Evolutionary conservation across 1,140 invertebrate species (phyloP), one percentile per base, ranked within the genome.

Genomic region (Aethina tumida): DNA sequence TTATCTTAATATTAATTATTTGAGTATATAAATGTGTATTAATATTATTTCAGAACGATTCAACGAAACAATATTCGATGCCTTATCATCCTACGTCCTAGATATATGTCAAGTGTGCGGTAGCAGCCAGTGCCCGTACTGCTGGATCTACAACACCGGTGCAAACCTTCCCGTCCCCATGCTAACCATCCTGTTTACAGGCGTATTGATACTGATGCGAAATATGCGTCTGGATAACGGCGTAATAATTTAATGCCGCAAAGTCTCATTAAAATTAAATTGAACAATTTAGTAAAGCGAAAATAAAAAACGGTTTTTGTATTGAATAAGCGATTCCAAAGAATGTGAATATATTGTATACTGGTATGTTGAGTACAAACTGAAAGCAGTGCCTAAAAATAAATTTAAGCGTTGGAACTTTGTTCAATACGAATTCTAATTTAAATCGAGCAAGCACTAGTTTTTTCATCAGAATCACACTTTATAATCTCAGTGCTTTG

Each of bases 21-120:
- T 5, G 3, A 16, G 13, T 21, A 3, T 4, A 34, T 24, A 18
- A 25, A 21, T 10, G 22, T 29, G 4, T 19, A n/a, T 4, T 5
- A 3, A 19, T 35, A 47, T 48, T 49, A 45, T 75, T 70, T n/a
- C 69, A 90, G 92, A 95, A 62, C 79, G 90, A 28, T 95, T 89
- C 67, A 95, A 95, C 56, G 88, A 94, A 67, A 82, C 83, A 0
- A 84, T 97, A 63, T 93, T 95, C 55, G 88, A 94, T 55, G 77
- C 89, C 2, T 71, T 89, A 28, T 77, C 86, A 15, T 83, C 91
- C 2, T 93, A 93, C 61, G 68, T 86, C 9, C 65, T 96, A 16
- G 94, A 93, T 61, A 94, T 98, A 45, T 98, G 93, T 58, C 89
- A 96, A 59, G 93, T 97, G n/a, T 98, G 93, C 59, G 94, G 93